These are phyloP conservation scores for Craterocephalus amniculus DNA, from an alignment of 2,797 vertebrate genomes.

Conservation along the genomic window DNA sequence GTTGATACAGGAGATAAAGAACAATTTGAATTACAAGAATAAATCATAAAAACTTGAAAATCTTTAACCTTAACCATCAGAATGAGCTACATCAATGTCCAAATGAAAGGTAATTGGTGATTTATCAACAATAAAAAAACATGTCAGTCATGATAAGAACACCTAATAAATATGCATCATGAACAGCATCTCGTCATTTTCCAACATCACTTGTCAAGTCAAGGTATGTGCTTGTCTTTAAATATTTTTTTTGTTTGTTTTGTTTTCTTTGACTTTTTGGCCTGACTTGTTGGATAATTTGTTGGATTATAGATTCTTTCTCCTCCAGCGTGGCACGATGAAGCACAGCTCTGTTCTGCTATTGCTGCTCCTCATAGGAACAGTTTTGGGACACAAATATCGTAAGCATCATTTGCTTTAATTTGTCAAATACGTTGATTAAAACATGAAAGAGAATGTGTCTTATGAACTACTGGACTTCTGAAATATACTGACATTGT, in stretches of 20 bases:
- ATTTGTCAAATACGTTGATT: neutral
- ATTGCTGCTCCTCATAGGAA: slow-evolving; percentile 14
- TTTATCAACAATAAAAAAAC: no score
- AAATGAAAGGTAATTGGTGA: no score
- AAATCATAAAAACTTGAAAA: no score
- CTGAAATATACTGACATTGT: neutral
- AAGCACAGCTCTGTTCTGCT: neutral
- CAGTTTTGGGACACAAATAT: neutral
- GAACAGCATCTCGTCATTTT: neutral
- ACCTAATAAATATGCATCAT: neutral
- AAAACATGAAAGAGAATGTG: neutral
- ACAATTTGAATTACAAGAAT: no score
- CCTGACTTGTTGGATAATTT: neutral
- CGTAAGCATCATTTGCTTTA: slow-evolving; percentile 21
- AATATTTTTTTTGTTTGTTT: neutral
- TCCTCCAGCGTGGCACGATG: slow-evolving; percentile 42
- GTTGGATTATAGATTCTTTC: neutral
- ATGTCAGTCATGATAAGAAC: neutral
- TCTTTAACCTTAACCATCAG: no score
- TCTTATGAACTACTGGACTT: neutral
- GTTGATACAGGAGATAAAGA: neutral
- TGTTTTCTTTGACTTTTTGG: neutral
- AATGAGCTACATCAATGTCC: no score
- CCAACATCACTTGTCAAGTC: neutral
- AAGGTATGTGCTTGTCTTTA: neutral